Evolutionary conservation across 2,888 invertebrate genomes (phyloP).

Genomic region (Perithous albicinctus): DNA sequence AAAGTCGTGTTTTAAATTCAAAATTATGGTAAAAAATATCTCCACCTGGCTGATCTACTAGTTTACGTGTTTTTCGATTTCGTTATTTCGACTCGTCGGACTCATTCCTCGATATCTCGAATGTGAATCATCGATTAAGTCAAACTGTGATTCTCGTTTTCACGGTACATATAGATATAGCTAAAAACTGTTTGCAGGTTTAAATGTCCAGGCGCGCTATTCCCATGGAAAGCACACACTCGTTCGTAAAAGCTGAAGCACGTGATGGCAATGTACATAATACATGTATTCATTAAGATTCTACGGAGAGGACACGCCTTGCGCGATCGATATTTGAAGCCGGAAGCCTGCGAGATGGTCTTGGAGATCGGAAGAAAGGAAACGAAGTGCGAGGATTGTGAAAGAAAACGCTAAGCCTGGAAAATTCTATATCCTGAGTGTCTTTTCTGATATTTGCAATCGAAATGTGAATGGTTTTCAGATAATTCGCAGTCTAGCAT

Average conservation of each 20-base stretch:
- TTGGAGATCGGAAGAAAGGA: conserved; percentile 1
- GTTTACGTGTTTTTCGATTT: background rate
- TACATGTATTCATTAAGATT: conserved; percentile 42
- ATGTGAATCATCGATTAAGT: conserved; percentile 70
- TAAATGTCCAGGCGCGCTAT: conserved; percentile 61
- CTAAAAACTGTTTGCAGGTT: conserved; percentile 26
- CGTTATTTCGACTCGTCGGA: conserved; percentile 13
- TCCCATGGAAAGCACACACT: conserved; percentile 65
- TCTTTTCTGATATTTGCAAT: conserved; percentile 52
- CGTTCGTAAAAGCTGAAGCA: conserved; percentile 5
- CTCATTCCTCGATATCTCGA: conserved; percentile 36
- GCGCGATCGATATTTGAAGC: conserved; percentile 21
- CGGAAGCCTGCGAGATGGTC: conserved; percentile 7
- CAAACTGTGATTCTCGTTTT: conserved; percentile 51
- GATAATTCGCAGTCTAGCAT: conserved; percentile 52
- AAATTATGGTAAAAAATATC: too few relatives aligned
- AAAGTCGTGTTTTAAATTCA: too few relatives aligned
- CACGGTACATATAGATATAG: conserved; percentile 15
- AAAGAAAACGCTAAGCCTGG: background rate
- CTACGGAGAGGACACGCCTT: conserved; percentile 16
- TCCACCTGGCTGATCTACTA: background rate
- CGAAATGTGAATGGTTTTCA: conserved; percentile 52
- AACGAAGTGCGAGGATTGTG: conserved; percentile 25
- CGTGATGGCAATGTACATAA: conserved; percentile 49
- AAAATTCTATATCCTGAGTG: background rate